These are phyloP conservation scores for Syrphus vitripennis DNA, from an alignment of 2,888 invertebrate genomes.

Conservation along the genomic window DNA sequence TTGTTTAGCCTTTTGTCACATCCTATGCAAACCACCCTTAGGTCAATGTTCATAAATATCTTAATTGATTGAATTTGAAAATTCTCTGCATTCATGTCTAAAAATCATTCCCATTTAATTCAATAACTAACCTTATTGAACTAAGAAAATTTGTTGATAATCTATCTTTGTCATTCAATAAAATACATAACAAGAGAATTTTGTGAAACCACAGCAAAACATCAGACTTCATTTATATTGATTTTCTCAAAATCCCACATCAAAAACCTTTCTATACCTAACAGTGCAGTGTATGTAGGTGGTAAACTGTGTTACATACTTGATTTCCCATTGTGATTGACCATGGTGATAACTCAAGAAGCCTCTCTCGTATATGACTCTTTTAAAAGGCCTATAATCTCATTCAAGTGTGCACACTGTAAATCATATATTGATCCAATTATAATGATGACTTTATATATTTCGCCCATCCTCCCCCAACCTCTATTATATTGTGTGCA, in stretches of 20 bases:
- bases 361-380: background rate
- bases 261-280: background rate
- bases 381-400: background rate
- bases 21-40: no score
- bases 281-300: background rate
- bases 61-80: no score
- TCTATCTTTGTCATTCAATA: background rate
- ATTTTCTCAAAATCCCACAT: background rate
- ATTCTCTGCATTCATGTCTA: no score
- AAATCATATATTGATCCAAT: conserved; percentile 24
- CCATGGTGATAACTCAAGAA: background rate
- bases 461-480: background rate
- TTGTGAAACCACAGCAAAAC: background rate
- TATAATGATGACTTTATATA: conserved; percentile 23
- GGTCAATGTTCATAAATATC: no score
- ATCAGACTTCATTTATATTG: background rate
- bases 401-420: background rate
- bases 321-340: background rate
- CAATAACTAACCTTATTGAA: background rate
- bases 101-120: background rate
- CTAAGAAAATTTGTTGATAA: background rate
- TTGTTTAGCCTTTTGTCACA: no score
- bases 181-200: background rate
- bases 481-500: background rate
- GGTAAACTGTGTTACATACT: conserved; percentile 2